Conservation (phyloP, 2,113 vertebrate species). For the Plecturocebus donacophilus region DNA sequence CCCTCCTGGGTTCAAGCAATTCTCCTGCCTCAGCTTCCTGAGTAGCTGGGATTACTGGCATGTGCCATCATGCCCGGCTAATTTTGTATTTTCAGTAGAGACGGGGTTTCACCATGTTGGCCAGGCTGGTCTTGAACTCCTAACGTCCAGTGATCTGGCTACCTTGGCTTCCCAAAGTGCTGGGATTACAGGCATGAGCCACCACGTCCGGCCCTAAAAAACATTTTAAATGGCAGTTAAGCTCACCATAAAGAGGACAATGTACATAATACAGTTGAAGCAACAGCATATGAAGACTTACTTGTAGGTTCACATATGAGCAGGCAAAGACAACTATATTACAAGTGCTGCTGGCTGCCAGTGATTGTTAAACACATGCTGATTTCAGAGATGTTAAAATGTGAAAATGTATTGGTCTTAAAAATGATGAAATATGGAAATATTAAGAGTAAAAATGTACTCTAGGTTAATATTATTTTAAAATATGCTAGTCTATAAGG, state of each 20-base stretch:
- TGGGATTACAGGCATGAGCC: background rate
- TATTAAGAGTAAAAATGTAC: background rate
- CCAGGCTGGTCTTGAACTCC: background rate
- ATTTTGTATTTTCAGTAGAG: background rate
- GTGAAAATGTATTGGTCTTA: background rate
- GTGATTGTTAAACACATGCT: background rate
- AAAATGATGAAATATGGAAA: conserved; percentile 19
- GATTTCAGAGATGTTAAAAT: conserved; percentile 21
- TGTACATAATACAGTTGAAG: background rate
- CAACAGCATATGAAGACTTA: background rate
- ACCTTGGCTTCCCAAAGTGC: background rate
- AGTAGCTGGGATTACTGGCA: background rate
- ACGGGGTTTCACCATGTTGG: background rate
- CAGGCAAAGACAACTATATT: background rate
- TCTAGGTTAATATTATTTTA: conserved; percentile 8
- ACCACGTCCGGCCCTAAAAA: fast-evolving
- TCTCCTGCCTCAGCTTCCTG: background rate
- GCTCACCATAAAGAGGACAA: background rate
- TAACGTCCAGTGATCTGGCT: background rate
- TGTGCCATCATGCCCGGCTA: background rate
- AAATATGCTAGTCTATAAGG: background rate
- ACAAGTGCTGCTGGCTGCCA: background rate
- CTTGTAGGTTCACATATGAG: background rate
- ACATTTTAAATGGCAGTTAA: background rate
- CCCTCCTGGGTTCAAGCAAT: background rate